Base-by-base conservation (phyloP, 2,888 invertebrate genomes). In the Agelastica alni region DNA sequence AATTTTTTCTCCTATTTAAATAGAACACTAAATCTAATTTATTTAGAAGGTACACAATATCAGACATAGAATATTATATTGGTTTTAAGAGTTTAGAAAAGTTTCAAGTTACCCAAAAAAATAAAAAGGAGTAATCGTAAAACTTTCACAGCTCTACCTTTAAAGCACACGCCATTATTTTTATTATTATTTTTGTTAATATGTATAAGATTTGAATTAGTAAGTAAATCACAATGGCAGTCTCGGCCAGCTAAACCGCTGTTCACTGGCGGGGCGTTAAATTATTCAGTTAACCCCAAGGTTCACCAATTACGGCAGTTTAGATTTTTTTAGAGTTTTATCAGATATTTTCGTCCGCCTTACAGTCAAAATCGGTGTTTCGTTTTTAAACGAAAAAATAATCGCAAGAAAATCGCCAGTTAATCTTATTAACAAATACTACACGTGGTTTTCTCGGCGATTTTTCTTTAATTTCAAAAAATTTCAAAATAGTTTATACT, bases 11-110 rank as follows among this genome's bases (percentile, higher is more conserved):
- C 66, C 62, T 65, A 57, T 62, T 67, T 69, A 73, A 72, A 72
- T 72, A 73, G n/a, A 70, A 70, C 71, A 69, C 72, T 71, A 70
- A 72, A 70, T 67, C 66, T 70, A 69, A 57, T 55, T 70, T n/a
- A n/a, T 71, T 69, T 69, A 68, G 71, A 65, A 75, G 75, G 75
- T 75, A 75, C 75, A 75, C 72, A 74, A 74, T 75, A 72, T 75
- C 74, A 73, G 75, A 75, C 75, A 74, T 70, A 73, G 71, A 74
- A 70, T 67, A 68, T 67, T 59, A n/a, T n/a, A n/a, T n/a, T n/a
- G n/a, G n/a, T 53, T 58, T 58, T 52, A 43, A 31, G 49, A 48
- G 53, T 53, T 51, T 49, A 18, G 57, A 52, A 58, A 58, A 44
- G 53, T 58, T 51, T 56, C 39, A 34, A 37, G 51, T 51, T 48